Base-by-base conservation (phyloP, 2,888 invertebrate species). In the Biston stratarius region DNA sequence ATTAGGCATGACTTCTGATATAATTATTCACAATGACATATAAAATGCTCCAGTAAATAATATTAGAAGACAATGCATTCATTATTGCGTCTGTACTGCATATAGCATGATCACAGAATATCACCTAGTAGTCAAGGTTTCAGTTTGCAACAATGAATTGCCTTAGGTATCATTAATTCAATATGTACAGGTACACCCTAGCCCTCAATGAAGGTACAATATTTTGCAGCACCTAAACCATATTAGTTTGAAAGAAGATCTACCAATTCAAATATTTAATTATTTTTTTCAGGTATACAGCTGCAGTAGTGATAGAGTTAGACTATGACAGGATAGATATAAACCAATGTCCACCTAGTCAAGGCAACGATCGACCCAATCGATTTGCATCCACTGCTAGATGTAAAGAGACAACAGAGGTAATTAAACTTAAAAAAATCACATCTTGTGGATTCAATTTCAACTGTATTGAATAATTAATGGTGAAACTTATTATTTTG, bases 261-360 rank as follows among this genome's bases (percentile, higher is more conserved):
- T 24, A 24, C 24, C 24, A 24, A 24, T 24, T 3, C 1, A 24
- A 24, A 11, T 24, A 11, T 14, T 34, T 34, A 10, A 9, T n/a
- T 5, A 12, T 42, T 42, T 0, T 64, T 55, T 66, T 40, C 74
- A 97, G 98, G 76, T 98, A 98, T 84, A 98, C 99, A 1, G 99
- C 98, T 47, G 97, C 97, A 15, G 96, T 98, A 0, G 98, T 99
- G 0, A 95, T 99, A 88, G 99, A 99, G 95, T 97, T 99, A 96
- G 99, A 99, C 85, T 98, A 98, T 88, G 98, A 99, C 76, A 95
- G 99, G 81, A 97, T 99, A 86, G 99, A 99, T 83, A 98, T 99
- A 88, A 99, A 99, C 93, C 99, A 99, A 82, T 99, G 99, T 94
- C 99, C 99, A 0, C 93, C 94, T 70, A 97, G 98, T 64, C 94